These are phyloP conservation scores for Pedicia rivosa DNA, from an alignment of 2,888 invertebrate species.

Conservation along the genomic window DNA sequence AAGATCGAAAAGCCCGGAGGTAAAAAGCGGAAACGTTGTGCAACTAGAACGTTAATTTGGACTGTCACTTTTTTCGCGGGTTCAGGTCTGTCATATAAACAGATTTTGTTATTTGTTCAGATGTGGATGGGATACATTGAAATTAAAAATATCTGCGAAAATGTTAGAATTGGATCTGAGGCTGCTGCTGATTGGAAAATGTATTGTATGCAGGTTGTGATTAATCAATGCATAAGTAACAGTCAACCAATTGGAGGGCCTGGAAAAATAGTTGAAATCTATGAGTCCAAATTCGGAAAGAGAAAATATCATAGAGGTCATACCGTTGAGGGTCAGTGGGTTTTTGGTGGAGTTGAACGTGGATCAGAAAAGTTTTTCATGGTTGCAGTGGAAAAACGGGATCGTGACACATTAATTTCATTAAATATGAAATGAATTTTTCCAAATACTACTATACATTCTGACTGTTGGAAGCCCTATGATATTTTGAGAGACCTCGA, in stretches of 20 bases:
- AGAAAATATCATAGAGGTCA: conserved; percentile 10
- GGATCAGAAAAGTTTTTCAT: background rate
- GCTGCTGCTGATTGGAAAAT: too few relatives aligned
- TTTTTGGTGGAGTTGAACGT: conserved; percentile 4
- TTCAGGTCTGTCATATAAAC: too few relatives aligned
- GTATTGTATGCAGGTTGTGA: too few relatives aligned
- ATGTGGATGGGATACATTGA: too few relatives aligned
- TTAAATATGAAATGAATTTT: background rate
- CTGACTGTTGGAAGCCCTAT: background rate
- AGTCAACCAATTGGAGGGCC: conserved; percentile 14
- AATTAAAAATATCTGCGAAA: too few relatives aligned
- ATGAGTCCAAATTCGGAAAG: conserved; percentile 12
- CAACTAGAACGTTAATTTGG: too few relatives aligned
- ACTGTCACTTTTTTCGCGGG: too few relatives aligned
- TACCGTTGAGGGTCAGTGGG: conserved; percentile 10
- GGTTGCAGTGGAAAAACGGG: background rate
- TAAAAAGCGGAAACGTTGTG: too few relatives aligned
- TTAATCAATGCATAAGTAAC: too few relatives aligned
- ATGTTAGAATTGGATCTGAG: too few relatives aligned
- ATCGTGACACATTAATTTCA: background rate
- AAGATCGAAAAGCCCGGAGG: too few relatives aligned
- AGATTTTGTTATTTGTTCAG: too few relatives aligned
- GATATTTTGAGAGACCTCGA: background rate
- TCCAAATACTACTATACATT: background rate
- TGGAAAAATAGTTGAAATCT: conserved; percentile 11